Evolutionary conservation across 2,113 vertebrate genomes (phyloP).

Genomic region (Solenodon paradoxus): DNA sequence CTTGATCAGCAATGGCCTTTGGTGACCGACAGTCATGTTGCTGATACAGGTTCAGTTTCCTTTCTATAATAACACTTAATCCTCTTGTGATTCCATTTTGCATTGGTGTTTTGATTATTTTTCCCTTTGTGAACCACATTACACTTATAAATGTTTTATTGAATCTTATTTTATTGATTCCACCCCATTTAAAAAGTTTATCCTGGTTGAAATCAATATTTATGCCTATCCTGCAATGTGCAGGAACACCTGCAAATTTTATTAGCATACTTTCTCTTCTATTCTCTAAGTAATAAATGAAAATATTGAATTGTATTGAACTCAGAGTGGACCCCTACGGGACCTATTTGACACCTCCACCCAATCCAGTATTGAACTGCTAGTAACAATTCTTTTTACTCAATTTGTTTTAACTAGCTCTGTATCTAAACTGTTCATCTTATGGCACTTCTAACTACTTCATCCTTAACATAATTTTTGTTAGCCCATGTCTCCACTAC

Average conservation of each 20-base stretch:
- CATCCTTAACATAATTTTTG: background rate
- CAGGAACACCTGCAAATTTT: conserved; percentile 71
- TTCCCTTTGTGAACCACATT: conserved; percentile 74
- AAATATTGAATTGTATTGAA: conserved; percentile 80
- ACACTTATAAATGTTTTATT: conserved; percentile 75
- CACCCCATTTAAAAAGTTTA: conserved; percentile 77
- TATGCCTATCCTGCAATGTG: conserved; percentile 77
- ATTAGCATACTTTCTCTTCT: conserved; percentile 67
- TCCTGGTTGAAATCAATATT: conserved; percentile 75
- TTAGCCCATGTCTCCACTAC: background rate
- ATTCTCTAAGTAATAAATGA: conserved; percentile 76
- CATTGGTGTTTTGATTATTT: conserved; percentile 78
- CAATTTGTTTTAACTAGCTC: conserved; percentile 73
- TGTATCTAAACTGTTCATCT: conserved; percentile 14
- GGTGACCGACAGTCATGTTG: conserved; percentile 13
- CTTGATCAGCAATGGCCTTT: conserved; percentile 16
- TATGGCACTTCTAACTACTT: background rate
- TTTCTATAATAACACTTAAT: conserved; percentile 55
- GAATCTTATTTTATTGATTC: conserved; percentile 80
- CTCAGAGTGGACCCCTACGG: conserved; percentile 38
- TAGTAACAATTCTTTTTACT: conserved; percentile 44
- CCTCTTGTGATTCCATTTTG: conserved; percentile 70
- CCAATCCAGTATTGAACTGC: conserved; percentile 61
- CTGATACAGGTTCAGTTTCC: conserved; percentile 33
- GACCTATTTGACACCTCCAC: conserved; percentile 73